Conservation (phyloP, 2,113 vertebrate species). For the Calonectris borealis region DNA sequence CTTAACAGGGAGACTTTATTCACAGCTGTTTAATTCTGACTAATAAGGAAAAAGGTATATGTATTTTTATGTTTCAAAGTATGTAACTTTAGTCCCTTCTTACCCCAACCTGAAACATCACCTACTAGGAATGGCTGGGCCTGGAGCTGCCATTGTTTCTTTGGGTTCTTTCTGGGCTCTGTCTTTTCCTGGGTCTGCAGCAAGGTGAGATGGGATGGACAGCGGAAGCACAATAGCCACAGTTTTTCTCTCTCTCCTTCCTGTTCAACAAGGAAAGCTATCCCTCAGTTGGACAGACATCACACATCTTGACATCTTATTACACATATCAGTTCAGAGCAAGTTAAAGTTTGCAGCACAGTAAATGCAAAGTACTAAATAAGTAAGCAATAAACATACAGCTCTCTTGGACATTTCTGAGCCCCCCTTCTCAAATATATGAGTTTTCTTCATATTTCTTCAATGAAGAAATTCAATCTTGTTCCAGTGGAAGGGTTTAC, state of each 20-base stretch:
- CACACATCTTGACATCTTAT: conserved; percentile 52
- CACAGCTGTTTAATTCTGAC: not conserved
- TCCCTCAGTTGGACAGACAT: conserved; percentile 64
- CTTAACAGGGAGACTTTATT: not conserved
- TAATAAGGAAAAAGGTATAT: not conserved
- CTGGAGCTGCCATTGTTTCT: conserved; percentile 64
- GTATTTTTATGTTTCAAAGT: not conserved
- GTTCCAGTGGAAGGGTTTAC: not conserved
- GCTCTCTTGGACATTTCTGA: not conserved
- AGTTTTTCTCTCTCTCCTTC: conserved; percentile 72
- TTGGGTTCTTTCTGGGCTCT: conserved; percentile 48
- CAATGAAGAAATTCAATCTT: not conserved
- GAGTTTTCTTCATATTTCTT: not conserved
- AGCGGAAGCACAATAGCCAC: conserved; percentile 56
- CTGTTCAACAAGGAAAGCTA: conserved; percentile 78
- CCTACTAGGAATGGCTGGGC: conserved; percentile 70
- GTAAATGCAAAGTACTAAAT: not conserved
- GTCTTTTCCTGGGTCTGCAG: conserved; percentile 52
- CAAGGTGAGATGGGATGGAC: conserved; percentile 56
- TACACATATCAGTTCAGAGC: not conserved
- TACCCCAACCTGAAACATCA: conserved; percentile 66
- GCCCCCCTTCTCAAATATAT: not conserved
- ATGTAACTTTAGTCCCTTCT: conserved; percentile 2
- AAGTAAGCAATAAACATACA: not conserved
- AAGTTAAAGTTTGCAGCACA: not conserved